Conservation (phyloP, 2,113 vertebrate genomes). For the Centropus bengalensis region DNA sequence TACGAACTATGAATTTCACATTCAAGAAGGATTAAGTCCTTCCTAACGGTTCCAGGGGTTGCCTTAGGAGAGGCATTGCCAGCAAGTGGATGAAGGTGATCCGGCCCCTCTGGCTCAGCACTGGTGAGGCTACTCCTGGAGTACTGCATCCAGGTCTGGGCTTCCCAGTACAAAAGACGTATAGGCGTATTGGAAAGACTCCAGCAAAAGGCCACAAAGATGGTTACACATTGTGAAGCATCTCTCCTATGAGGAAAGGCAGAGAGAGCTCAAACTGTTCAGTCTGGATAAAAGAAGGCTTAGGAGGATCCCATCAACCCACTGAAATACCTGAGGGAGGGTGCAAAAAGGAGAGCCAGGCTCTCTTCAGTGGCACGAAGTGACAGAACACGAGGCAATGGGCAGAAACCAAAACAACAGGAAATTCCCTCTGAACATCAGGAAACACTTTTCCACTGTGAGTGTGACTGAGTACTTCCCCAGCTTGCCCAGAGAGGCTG, state of each 20-base stretch:
- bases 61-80: not conserved
- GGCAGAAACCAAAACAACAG: not conserved
- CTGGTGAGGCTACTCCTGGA: not conserved
- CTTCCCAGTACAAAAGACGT: not conserved
- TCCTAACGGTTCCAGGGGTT: not conserved
- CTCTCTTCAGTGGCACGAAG: not conserved
- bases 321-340: not conserved
- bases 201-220: not conserved
- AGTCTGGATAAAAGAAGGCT: not conserved
- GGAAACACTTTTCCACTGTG: not conserved
- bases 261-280: not conserved
- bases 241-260: not conserved
- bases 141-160: not conserved
- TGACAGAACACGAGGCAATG: not conserved
- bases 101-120: not conserved
- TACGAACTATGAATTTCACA: not conserved
- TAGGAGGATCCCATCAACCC: not conserved
- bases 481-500: not conserved
- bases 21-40: not conserved
- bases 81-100: not conserved
- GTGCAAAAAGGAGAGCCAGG: not conserved
- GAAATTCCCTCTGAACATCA: not conserved
- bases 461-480: not conserved
- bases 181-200: not conserved
- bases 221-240: not conserved